Percentiles rank a stretch among this genome's conserved stretches.
phyloP scores from a whole-genome alignment of 2,113 vertebrate species.

The Lasiurus borealis region DNA sequence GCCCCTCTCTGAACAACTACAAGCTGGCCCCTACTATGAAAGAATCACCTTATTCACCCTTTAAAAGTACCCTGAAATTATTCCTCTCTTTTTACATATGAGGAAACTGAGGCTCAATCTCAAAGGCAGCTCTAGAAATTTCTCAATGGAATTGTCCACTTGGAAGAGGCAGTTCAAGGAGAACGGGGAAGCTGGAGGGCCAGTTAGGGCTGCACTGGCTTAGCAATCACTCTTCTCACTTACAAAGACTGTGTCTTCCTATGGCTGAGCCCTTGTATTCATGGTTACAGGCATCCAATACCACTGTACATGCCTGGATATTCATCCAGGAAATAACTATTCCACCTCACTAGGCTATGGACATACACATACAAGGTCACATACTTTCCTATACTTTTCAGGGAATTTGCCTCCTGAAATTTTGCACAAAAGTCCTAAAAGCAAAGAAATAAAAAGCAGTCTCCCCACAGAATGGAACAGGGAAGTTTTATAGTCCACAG shows the following conservation, averaged over 20 bases:
- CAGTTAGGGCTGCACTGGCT: neutral
- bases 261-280: neutral
- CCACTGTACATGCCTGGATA: neutral
- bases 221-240: neutral
- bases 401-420: neutral
- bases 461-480: neutral
- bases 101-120: neutral
- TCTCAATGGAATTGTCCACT: neutral
- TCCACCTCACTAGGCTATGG: neutral
- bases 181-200: no score
- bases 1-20: neutral
- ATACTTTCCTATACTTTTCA: neutral
- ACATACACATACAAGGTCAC: neutral
- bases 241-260: neutral
- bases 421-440: neutral
- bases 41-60: neutral
- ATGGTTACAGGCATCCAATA: neutral
- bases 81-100: neutral
- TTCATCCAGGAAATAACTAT: neutral
- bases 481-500: conserved; percentile 63
- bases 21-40: neutral
- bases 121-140: neutral
- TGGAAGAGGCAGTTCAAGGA: neutral
- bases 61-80: neutral
- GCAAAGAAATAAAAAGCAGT: neutral